Conservation (phyloP, 2,113 vertebrate species). For the Clupea harengus region DNA sequence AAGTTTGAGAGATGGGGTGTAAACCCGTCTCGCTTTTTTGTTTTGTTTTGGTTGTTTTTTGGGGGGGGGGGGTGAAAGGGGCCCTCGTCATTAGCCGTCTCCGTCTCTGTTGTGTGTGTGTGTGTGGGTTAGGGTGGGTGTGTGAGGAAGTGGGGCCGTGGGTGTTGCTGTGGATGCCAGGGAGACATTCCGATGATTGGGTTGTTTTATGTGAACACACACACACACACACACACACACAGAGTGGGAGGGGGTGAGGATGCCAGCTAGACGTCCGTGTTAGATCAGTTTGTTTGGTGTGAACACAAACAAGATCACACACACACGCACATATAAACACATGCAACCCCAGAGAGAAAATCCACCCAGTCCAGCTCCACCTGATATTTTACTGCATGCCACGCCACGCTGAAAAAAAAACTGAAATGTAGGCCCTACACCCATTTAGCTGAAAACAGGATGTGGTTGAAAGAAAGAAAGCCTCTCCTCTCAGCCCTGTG, state of each 20-base stretch:
- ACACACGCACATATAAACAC: conserved; percentile 37
- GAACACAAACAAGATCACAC: conserved; percentile 17
- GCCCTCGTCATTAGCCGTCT: background rate
- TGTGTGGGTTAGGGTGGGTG: background rate
- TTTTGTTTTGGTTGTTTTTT: background rate
- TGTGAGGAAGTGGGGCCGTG: background rate
- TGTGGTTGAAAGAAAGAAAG: conserved; percentile 50
- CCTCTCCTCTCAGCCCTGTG: conserved; percentile 44
- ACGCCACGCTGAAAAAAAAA: background rate
- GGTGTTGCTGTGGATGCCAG: background rate
- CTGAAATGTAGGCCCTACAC: conserved; percentile 25
- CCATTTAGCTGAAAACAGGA: conserved; percentile 46
- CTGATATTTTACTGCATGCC: background rate
- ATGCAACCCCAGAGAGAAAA: conserved; percentile 9
- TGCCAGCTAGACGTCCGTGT: background rate
- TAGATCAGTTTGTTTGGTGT: background rate
- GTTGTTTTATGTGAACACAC: background rate
- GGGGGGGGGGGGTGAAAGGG: background rate
- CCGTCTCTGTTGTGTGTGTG: conserved; percentile 7
- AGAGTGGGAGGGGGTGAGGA: background rate
- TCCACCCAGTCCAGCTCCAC: background rate
- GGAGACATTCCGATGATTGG: background rate
- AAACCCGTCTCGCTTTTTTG: background rate
- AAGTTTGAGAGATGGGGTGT: background rate
- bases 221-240: conserved; percentile 8